These are phyloP conservation scores for Polymixis flavicincta DNA, from an alignment of 2,888 invertebrate species.

Conservation along the genomic window DNA sequence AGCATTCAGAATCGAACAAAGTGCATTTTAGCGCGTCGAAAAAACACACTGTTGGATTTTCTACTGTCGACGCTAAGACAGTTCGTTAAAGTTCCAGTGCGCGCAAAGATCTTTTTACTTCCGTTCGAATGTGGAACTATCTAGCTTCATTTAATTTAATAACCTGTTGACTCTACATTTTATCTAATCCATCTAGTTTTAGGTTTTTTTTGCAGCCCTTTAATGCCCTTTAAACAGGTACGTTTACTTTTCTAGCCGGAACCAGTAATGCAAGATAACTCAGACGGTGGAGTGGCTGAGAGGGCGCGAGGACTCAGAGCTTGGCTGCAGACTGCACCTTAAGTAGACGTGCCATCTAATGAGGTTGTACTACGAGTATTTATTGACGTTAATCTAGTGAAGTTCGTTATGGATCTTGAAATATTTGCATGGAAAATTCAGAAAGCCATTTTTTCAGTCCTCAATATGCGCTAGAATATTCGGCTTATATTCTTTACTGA, in stretches of 20 bases:
- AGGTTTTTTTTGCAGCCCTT: background rate
- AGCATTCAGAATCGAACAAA: too few relatives aligned
- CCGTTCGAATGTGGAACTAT: background rate
- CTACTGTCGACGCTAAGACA: too few relatives aligned
- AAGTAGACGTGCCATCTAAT: slow-evolving; percentile 33
- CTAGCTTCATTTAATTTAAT: background rate
- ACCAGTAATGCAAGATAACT: slow-evolving; percentile 79
- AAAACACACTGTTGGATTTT: too few relatives aligned
- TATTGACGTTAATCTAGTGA: slow-evolving; percentile 10
- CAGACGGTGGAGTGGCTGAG: slow-evolving; percentile 83
- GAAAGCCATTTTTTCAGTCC: too few relatives aligned
- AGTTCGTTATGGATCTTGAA: slow-evolving; percentile 31
- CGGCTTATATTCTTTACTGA: too few relatives aligned
- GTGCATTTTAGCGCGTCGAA: too few relatives aligned
- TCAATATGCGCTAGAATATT: too few relatives aligned
- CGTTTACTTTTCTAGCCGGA: slow-evolving; percentile 77
- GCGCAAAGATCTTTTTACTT: too few relatives aligned
- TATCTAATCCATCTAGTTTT: background rate
- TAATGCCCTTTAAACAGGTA: slow-evolving; percentile 20
- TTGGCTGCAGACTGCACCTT: slow-evolving; percentile 87
- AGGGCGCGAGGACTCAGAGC: slow-evolving; percentile 84
- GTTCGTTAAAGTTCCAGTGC: too few relatives aligned
- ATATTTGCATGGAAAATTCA: background rate
- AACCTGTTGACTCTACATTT: background rate
- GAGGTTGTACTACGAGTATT: slow-evolving; percentile 13